Evolutionary conservation across 1,140 invertebrate genomes (phyloP), one percentile per base, ranked within the genome.

Genomic region (Steinernema khuongi): DNA sequence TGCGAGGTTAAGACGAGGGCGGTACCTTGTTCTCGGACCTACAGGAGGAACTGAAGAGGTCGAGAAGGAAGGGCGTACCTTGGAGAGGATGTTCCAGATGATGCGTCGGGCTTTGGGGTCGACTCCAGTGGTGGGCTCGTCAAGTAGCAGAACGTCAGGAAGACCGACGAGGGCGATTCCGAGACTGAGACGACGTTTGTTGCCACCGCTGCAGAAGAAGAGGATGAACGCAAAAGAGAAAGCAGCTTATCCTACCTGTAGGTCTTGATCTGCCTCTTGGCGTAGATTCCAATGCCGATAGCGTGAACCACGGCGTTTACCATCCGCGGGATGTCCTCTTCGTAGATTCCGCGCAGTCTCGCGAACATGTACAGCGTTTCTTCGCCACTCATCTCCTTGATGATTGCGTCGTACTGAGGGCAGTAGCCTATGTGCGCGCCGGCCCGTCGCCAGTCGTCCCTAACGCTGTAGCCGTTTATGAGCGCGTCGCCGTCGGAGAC

Each of bases 371-470:
- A 80, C 11, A 96, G 86, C 69, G 90, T 91, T 85, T 95, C 91
- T 72, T 89, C 86, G 0, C 91, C 92, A 0, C 91, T 94, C 43
- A 94, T 86, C 80, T 92, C 90, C 68, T 90, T 89, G 72, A 93
- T 89, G 31, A 95, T 86, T 1, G 92, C 93, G 87, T 93, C 91
- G 86, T 88, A 88, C 80, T 89, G 89, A 1, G 89, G 89, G 81
- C 89, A 89, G 79, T 89, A 89, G 14, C 89, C 88, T 74, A 89
- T 85, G 43, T 85, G 67, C 7, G 32, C 68, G 28, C 78, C 77
- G 18, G 78, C 78, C 70, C 75, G 32, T 11, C 79, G 50, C 81
- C 81, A 83, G 30, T 81, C 71, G 22, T 69, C 75, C 26, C 60
- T 77, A 11, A 83, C 76, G 86, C 86, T 88, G 80, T 85, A 85